Base-by-base conservation (phyloP, 92 coral and sea anemone species). In the Porites lobata region DNA sequence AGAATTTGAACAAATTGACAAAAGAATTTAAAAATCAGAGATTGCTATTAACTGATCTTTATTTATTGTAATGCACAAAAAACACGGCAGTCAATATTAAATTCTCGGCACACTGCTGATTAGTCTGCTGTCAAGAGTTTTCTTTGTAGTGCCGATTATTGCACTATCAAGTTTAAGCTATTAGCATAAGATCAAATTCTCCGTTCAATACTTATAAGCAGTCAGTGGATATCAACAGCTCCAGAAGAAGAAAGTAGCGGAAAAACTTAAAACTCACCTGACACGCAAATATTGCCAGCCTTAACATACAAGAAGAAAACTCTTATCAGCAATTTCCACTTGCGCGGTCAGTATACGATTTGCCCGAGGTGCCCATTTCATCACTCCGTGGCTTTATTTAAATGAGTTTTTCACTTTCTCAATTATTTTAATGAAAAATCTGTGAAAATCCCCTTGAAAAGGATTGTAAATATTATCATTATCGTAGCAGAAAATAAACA, bases 101-200 rank as follows among this genome's bases (percentile, higher is more conserved):
- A 56, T 72, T 50, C 52, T 15, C 14, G 51, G 62, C 63, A 24
- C 11, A 22, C 26, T 24, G 75, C 75, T 84, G 87, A 80, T 21
- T 21, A 43, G 19, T 29, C 17, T 22, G 64, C 7, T 10, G 6
- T 47, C 24, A 50, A 24, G 61, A 74, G 29, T 26, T 38, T 61
- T 72, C 59, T 83, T 63, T 62, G 72, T 10, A 73, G 85, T 64
- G 65, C 65, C 22, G 76, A 50, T 83, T 83, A 72, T 51, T 59
- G 19, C 38, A 75, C 22, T 51, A 18, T 73, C 14, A 50, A 21
- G 64, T 65, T 59, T 62, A 43, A 29, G 52, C 29, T 21, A 47
- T 84, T 21, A 19, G 62, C n/a, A 65, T 61, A 9, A 66, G 63
- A 54, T 29, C 2, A 69, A 82, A 59, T 66, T 72, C 13, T 58